Conservation (phyloP, 2,888 invertebrate species). For the Dasypogon diadema region DNA sequence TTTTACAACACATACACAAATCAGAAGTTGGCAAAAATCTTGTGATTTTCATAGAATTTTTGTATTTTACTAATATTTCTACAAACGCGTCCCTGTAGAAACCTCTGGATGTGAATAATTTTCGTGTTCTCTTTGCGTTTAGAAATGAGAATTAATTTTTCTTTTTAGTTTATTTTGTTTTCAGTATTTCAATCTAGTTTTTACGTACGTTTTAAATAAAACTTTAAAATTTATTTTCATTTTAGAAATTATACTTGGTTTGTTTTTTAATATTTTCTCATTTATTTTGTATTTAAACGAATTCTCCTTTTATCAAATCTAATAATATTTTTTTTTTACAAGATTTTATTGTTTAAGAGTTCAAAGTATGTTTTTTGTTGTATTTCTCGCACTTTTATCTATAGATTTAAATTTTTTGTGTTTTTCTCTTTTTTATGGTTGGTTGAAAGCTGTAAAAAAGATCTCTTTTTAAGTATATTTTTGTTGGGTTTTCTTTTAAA, state of each 20-base stretch:
- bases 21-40: neutral
- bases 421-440: constrained; percentile 1
- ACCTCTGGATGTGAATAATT: constrained; percentile 35
- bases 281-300: constrained; percentile 44
- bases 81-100: constrained; percentile 45
- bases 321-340: constrained; percentile 48
- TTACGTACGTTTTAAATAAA: constrained; percentile 1
- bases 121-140: constrained; percentile 11
- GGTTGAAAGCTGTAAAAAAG: constrained; percentile 48
- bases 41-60: neutral
- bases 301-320: constrained; percentile 39
- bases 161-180: neutral
- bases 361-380: constrained; percentile 22
- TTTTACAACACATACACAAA: no score
- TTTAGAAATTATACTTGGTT: constrained; percentile 25
- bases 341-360: constrained; percentile 39
- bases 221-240: constrained; percentile 3
- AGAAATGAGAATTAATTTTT: constrained; percentile 12
- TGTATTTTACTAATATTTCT: constrained; percentile 8
- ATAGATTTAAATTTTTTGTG: neutral
- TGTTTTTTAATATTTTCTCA: constrained; percentile 34
- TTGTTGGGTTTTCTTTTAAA: constrained; percentile 11
- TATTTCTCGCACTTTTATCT: constrained; percentile 24
- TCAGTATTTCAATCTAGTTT: neutral
- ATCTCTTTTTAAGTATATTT: constrained; percentile 26